phyloP scores from a whole-genome alignment of 2,797 vertebrate genomes.

The Iguana delicatissima region DNA sequence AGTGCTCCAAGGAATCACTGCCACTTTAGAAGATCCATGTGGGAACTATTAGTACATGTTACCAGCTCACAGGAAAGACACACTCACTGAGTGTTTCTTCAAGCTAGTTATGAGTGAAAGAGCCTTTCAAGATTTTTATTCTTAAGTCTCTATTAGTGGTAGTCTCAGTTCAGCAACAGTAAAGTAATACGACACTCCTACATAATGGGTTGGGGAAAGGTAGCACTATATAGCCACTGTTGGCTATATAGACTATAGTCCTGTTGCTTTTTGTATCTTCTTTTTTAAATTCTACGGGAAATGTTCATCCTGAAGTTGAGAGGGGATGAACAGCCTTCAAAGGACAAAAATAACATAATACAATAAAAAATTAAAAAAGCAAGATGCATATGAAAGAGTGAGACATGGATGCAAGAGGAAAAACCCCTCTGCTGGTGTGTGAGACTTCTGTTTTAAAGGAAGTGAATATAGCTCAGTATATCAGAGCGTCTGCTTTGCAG shows the following conservation, averaged over 20 bases:
- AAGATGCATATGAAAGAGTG: not conserved
- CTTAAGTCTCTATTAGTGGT: not conserved
- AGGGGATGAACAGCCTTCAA: not conserved
- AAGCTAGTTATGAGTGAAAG: not conserved
- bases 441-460: not conserved
- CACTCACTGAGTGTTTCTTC: not conserved
- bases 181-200: not conserved
- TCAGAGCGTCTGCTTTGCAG: not conserved
- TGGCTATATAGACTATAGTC: too few species aligned
- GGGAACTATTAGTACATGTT: constrained; percentile 19
- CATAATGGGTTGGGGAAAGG: not conserved
- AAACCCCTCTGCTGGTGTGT: not conserved
- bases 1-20: constrained; percentile 27
- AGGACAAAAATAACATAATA: not conserved
- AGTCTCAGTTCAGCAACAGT: not conserved
- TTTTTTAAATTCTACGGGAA: not conserved
- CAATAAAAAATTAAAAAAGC: not conserved
- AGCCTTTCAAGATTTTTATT: not conserved
- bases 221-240: not conserved
- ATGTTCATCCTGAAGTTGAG: not conserved
- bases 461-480: not conserved
- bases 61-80: constrained; percentile 20
- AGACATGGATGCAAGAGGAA: not conserved
- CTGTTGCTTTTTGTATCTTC: not conserved
- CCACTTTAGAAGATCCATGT: constrained; percentile 1